Evolutionary conservation across 2,888 invertebrate species (phyloP), one percentile per base, ranked within the genome.

Genomic region (Drosophila peninsularis): DNA sequence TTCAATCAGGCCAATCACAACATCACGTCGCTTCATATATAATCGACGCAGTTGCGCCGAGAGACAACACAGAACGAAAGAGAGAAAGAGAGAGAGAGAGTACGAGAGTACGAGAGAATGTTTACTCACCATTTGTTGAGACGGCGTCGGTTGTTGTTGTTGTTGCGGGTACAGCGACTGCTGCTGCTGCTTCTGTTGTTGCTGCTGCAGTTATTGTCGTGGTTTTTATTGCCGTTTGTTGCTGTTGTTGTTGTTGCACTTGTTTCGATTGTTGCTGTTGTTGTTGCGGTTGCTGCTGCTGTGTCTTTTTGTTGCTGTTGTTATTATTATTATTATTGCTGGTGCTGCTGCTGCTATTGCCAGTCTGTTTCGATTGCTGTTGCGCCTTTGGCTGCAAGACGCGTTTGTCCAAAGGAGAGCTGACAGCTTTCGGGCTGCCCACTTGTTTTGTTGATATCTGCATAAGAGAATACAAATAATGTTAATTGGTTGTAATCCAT

Each of bases 371-470:
- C 14, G 66, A 19, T 74, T 82, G 78, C 58, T 75, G 86, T 64
- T 78, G 92, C 88, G 94, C 94, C 89, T 95, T 95, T 0, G 95
- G 95, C 91, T 95, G 95, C 66, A 95, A 91, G 36, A 95, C 94
- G 82, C 95, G 92, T 91, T 95, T 95, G 91, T 95, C 95, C 71
- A 93, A 93, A 72, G 94, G 94, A 65, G 93, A 89, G 60, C 90
- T 90, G 70, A 89, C 78, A 62, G 90, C 86, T 86, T 92, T 91
- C 30, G 91, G 91, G 75, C 91, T 76, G 91, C 94, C 61, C 91
- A 92, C 80, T 92, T 90, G 90, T 76, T 92, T 91, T 72, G 92
- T 91, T 60, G 92, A 90, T 75, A 91, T 93, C 94, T 90, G 73
- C 24, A 85, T 76, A 32, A 68, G 78, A 57, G 66, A 65, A 21